A percentile compares a stretch with the other conserved stretches of the same genome.
Evolutionary conservation across 2,797 vertebrate genomes (phyloP).

Genomic region (Sparus aurata): DNA sequence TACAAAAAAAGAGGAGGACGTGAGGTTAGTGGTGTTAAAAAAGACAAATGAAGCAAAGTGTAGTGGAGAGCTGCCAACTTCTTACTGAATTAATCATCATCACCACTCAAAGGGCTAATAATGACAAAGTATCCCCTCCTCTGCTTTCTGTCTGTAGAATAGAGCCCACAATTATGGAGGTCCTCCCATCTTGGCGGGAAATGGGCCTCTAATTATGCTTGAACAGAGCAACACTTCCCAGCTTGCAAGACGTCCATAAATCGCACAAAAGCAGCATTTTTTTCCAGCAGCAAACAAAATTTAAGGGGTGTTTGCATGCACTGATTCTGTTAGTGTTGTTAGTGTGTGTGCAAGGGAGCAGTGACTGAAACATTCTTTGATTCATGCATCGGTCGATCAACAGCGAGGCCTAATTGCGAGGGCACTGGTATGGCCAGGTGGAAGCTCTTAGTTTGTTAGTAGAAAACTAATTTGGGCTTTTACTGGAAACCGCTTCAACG

Average conservation of each 20-base stretch:
- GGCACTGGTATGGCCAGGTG: constrained; percentile 63
- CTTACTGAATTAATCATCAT: constrained; percentile 76
- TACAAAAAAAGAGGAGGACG: constrained; percentile 33
- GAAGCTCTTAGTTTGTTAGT: constrained; percentile 81
- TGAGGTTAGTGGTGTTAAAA: constrained; percentile 55
- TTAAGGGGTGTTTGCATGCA: constrained; percentile 43
- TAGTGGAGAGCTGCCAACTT: constrained; percentile 62
- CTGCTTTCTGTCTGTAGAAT: constrained; percentile 65
- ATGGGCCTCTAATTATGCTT: constrained; percentile 67
- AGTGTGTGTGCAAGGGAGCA: constrained; percentile 23
- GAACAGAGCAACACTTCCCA: constrained; percentile 56
- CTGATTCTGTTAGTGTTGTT: constrained; percentile 35
- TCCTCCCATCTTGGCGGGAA: constrained; percentile 61
- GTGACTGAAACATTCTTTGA: constrained; percentile 42
- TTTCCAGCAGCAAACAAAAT: constrained; percentile 51
- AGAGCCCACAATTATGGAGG: constrained; percentile 65
- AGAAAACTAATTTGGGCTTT: constrained; percentile 73
- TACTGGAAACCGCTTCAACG: constrained; percentile 76
- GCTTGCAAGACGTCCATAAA: constrained; percentile 60
- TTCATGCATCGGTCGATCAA: constrained; percentile 52
- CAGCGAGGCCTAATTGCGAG: constrained; percentile 51
- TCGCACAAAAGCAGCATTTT: constrained; percentile 49
- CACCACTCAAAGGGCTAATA: constrained; percentile 75
- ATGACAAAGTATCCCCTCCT: constrained; percentile 77
- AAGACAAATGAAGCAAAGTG: constrained; percentile 56